Percentiles rank a stretch among this genome's conserved stretches.
Evolutionary conservation across 1,140 invertebrate genomes (phyloP).

Genomic region (Saccostrea echinata): DNA sequence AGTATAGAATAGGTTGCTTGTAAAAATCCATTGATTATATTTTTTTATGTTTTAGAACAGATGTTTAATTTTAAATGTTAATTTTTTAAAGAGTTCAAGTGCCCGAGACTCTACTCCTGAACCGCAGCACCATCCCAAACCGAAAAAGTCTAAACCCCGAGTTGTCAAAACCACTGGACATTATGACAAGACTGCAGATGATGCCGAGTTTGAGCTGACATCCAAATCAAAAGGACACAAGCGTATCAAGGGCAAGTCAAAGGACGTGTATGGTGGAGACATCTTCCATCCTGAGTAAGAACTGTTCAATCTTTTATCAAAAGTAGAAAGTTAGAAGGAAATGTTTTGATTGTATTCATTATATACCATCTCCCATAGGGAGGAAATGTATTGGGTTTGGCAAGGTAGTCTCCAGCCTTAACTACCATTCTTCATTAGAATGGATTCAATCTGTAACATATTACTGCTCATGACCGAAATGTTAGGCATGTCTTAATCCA

Average conservation of each 20-base stretch:
- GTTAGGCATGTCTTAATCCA: too few species aligned
- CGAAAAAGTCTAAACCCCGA: conserved; percentile 64
- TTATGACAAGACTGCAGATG: conserved; percentile 68
- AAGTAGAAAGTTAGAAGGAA: too few species aligned
- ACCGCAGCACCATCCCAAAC: conserved; percentile 59
- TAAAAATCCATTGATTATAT: too few species aligned
- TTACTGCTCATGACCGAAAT: too few species aligned
- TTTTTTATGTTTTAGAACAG: too few species aligned
- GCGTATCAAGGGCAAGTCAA: conserved; percentile 78
- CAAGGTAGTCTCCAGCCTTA: too few species aligned
- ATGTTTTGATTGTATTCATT: too few species aligned
- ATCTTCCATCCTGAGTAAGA: conserved; percentile 77
- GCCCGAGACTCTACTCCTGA: conserved; percentile 73
- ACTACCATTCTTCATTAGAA: too few species aligned
- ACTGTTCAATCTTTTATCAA: not conserved
- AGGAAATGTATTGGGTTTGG: too few species aligned
- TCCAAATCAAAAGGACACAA: conserved; percentile 80
- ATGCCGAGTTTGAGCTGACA: conserved; percentile 79
- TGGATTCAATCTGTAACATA: too few species aligned
- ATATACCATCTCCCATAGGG: too few species aligned
- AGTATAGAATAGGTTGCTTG: too few species aligned
- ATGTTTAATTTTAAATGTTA: not conserved
- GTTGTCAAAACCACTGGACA: conserved; percentile 56
- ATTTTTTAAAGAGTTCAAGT: conserved; percentile 63
- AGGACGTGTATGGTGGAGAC: conserved; percentile 78